Percentiles rank a stretch among this genome's conserved stretches.
Conservation (phyloP, 2,888 invertebrate genomes). For the Uropetala carovei region DNA sequence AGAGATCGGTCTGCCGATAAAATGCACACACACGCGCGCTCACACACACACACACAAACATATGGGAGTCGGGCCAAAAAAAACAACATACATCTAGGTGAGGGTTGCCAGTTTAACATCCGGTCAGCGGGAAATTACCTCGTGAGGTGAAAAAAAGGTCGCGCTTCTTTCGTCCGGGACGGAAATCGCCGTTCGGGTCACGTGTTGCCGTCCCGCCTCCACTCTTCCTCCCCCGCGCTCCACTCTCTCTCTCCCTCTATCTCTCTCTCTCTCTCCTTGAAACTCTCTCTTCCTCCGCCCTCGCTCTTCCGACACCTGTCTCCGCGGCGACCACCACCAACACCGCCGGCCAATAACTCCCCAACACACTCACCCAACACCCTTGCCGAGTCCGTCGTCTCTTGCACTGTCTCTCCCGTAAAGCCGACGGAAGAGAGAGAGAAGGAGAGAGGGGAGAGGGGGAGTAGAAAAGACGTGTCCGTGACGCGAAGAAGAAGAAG, state of each 20-base stretch:
- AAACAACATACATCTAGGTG: not conserved
- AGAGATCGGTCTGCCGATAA: too few species aligned
- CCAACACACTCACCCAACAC: not conserved
- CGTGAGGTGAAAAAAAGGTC: not conserved
- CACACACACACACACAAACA: not conserved
- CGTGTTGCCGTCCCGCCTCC: not conserved
- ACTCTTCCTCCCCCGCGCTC: not conserved
- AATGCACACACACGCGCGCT: not conserved
- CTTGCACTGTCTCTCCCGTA: not conserved
- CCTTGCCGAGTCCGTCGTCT: not conserved
- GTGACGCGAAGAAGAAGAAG: not conserved
- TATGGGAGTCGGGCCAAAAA: not conserved
- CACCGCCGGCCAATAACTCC: not conserved
- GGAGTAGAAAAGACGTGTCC: not conserved
- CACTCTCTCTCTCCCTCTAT: not conserved
- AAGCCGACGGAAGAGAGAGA: not conserved
- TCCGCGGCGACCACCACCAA: not conserved
- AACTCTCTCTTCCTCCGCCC: not conserved
- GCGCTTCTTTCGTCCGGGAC: not conserved
- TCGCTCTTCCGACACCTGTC: not conserved
- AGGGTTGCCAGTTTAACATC: slow-evolving; percentile 3
- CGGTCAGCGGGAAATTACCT: slow-evolving; percentile 28
- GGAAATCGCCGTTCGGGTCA: slow-evolving; percentile 9
- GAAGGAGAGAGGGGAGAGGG: not conserved
- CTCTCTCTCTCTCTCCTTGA: not conserved